Conservation (phyloP, 2,888 invertebrate species). For the Glaucopsyche alexis region DNA sequence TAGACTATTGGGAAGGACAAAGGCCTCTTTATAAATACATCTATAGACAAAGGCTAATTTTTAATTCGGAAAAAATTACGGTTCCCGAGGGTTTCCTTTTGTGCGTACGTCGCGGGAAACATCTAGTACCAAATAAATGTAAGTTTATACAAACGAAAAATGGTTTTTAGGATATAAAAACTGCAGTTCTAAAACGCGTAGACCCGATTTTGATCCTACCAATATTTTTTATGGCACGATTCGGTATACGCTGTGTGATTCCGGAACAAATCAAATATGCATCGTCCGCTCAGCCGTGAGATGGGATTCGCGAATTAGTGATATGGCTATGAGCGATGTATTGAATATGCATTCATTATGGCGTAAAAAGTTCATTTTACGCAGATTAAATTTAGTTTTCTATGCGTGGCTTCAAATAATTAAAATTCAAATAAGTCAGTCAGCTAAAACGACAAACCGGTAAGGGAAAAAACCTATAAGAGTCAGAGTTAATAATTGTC, state of each 20-base stretch:
- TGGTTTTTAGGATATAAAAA: neutral
- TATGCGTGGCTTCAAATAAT: neutral
- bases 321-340: constrained; percentile 39
- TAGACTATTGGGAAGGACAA: too few relatives aligned
- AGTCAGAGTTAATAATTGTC: too few relatives aligned
- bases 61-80: too few relatives aligned
- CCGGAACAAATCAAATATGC: constrained; percentile 77
- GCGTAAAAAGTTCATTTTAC: constrained; percentile 24
- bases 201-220: constrained; percentile 45
- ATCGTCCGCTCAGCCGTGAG: constrained; percentile 69
- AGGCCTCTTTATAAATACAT: too few relatives aligned
- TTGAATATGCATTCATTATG: constrained; percentile 36
- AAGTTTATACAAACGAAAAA: constrained; percentile 5
- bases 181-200: constrained; percentile 31
- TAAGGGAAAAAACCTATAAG: too few relatives aligned
- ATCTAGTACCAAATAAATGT: neutral
- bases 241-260: constrained; percentile 60
- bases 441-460: too few relatives aligned
- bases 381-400: neutral
- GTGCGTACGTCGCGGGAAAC: too few relatives aligned
- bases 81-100: too few relatives aligned
- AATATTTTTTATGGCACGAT: constrained; percentile 58
- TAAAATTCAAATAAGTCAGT: too few relatives aligned
- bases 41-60: too few relatives aligned
- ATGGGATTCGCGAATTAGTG: constrained; percentile 68